Base-by-base conservation (phyloP, 2,797 vertebrate genomes). In the Knipowitschia caucasica region DNA sequence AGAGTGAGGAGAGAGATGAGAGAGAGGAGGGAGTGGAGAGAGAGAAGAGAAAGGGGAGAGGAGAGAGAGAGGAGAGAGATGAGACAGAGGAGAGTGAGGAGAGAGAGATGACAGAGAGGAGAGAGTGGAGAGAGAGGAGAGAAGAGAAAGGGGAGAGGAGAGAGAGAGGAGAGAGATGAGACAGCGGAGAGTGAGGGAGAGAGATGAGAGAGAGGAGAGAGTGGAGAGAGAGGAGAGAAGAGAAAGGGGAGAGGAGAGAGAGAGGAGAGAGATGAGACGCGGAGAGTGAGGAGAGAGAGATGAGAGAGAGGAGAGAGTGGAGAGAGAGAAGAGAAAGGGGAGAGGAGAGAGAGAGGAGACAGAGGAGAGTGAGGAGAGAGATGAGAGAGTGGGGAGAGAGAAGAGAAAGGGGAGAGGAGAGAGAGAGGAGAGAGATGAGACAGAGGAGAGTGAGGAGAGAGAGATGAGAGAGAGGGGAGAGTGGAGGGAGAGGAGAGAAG, bases 11-110 rank as follows among this genome's bases (percentile, higher is more conserved):
- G n/a, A n/a, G n/a, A n/a, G n/a, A n/a, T n/a, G n/a, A n/a, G n/a
- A n/a, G n/a, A n/a, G n/a, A n/a, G n/a, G 42, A 36, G 11, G 56
- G 18, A 54, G 39, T 17, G 35, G 31, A 25, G 20, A 20, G 58
- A 52, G 44, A 27, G 34, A 25, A 21, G 9, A 18, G 18, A 1
- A 10, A 14, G 1, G 14, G 42, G 14, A 1, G 14, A 3, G 7
- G 12, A 26, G 11, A 27, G 23, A 14, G 43, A 45, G 23, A 3
- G 24, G 27, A 8, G 24, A 6, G 21, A 33, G 52, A 18, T 3
- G 0, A 8, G 38, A 57, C 59, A 21, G 33, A 67, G 51, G 51
- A 14, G 39, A 49, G 44, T 4, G 3, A 59, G 4, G 11, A 23
- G 20, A 23, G 17, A 4, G 21, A 7, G 11, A 24, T n/a, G 39